Percentiles rank a stretch among this genome's conserved stretches.
Conservation (phyloP, 2,797 vertebrate genomes). For the Mus caroli region DNA sequence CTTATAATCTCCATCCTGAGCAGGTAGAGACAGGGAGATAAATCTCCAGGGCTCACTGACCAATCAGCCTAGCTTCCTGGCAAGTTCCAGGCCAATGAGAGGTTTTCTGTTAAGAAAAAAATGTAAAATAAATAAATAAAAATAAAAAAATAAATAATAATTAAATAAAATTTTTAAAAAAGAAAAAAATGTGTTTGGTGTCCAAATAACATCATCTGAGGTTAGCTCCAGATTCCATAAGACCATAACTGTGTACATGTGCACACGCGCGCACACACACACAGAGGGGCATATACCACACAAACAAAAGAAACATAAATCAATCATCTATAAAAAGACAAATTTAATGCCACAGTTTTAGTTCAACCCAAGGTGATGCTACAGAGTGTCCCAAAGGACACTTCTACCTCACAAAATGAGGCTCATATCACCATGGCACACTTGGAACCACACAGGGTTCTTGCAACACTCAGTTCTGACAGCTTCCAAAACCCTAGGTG, state of each 20-base stretch:
- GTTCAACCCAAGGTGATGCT: neutral
- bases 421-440: neutral
- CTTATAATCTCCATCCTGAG: neutral
- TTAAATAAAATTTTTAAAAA: too few relatives aligned
- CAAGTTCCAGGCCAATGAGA: neutral
- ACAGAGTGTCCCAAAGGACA: neutral
- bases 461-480: neutral
- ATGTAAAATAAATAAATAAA: too few relatives aligned
- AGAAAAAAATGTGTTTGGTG: neutral
- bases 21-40: neutral
- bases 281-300: neutral
- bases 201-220: neutral
- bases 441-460: rapidly evolving
- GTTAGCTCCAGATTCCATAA: neutral
- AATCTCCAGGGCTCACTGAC: neutral
- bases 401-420: neutral
- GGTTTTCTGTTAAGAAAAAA: neutral
- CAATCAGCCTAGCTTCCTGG: neutral
- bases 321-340: neutral
- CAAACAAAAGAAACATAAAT: neutral
- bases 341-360: neutral
- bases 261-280: neutral
- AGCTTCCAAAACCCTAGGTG: rapidly evolving
- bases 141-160: too few relatives aligned
- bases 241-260: neutral